These are phyloP conservation scores for Parnassius mnemosyne DNA, from an alignment of 2,888 invertebrate genomes.

Conservation along the genomic window DNA sequence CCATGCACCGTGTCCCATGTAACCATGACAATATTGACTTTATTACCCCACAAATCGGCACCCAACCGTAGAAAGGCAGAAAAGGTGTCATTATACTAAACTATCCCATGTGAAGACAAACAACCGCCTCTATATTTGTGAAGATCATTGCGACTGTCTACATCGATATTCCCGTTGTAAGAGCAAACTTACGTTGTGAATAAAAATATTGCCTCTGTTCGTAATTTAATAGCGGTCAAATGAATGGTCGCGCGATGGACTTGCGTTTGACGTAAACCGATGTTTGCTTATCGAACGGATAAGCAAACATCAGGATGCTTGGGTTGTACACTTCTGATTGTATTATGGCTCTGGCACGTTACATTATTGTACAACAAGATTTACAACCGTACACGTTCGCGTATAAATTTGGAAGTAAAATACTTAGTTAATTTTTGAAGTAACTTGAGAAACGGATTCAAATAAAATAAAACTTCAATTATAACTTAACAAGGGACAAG, in stretches of 20 bases:
- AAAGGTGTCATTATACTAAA: too few relatives aligned
- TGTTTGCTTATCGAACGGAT: constrained; percentile 59
- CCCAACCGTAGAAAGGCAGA: too few relatives aligned
- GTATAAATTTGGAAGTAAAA: constrained; percentile 7
- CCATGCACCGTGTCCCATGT: too few relatives aligned
- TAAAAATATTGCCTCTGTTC: background rate
- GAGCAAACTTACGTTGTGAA: background rate
- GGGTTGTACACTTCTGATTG: constrained; percentile 68
- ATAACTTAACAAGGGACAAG: too few relatives aligned
- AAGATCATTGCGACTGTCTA: background rate
- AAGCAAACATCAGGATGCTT: constrained; percentile 50
- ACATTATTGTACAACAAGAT: constrained; percentile 43
- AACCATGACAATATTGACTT: too few relatives aligned
- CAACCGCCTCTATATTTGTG: too few relatives aligned
- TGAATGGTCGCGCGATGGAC: constrained; percentile 30
- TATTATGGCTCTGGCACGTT: constrained; percentile 57
- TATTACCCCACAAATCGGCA: too few relatives aligned
- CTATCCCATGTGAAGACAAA: too few relatives aligned
- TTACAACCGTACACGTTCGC: constrained; percentile 29
- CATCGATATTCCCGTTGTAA: background rate
- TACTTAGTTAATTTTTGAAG: background rate
- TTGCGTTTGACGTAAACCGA: constrained; percentile 58
- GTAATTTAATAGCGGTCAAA: constrained; percentile 3
- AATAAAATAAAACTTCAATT: too few relatives aligned
- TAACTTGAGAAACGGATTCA: too few relatives aligned